Conservation (phyloP, 2,797 vertebrate species). For the Syngnathus rostellatus region DNA sequence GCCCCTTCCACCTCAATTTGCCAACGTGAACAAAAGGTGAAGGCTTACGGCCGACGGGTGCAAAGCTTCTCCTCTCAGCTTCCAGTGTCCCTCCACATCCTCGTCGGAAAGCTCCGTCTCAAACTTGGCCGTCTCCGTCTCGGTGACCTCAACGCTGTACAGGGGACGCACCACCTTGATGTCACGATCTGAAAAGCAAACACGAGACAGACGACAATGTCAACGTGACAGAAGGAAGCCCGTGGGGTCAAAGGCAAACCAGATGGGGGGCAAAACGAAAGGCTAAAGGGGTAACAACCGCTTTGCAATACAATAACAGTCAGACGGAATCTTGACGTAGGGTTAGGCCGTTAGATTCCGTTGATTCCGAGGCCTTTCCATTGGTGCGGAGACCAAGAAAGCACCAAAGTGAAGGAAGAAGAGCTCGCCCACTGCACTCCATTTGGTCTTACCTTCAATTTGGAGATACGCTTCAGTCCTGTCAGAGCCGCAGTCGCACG, state of each 20-base stretch:
- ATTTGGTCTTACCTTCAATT: slow-evolving; percentile 79
- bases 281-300: too few species aligned
- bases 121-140: slow-evolving; percentile 89
- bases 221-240: background rate
- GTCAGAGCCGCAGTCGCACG: slow-evolving; percentile 92
- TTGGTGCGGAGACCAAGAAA: too few species aligned
- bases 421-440: too few species aligned
- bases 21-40: background rate
- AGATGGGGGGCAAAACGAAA: too few species aligned
- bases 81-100: slow-evolving; percentile 91
- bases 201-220: background rate
- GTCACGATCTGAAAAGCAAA: slow-evolving; percentile 75
- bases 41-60: slow-evolving; percentile 49
- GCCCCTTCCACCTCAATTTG: background rate
- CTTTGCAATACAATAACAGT: too few species aligned
- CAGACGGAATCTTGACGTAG: too few species aligned
- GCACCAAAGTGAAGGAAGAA: too few species aligned
- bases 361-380: too few species aligned
- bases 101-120: slow-evolving; percentile 95
- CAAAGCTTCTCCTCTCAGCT: slow-evolving; percentile 86
- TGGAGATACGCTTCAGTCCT: slow-evolving; percentile 84
- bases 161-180: slow-evolving; percentile 86
- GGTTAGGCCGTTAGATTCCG: too few species aligned
- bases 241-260: too few species aligned
- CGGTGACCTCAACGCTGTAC: slow-evolving; percentile 91